Conservation (phyloP, 2,797 vertebrate genomes). For the Sebastes reedi region DNA sequence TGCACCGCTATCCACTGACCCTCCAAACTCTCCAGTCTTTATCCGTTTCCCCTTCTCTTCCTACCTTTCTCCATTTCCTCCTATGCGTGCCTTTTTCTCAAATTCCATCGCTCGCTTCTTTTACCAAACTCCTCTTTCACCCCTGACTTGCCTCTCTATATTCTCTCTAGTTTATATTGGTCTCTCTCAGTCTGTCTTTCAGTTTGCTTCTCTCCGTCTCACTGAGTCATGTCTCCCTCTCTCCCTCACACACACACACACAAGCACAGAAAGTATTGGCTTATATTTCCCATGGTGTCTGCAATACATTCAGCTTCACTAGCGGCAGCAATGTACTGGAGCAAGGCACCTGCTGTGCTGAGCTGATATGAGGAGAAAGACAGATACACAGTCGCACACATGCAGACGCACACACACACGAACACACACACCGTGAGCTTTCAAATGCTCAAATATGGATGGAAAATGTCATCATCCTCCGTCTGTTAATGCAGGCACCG, state of each 20-base stretch:
- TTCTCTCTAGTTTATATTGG: conserved; percentile 27
- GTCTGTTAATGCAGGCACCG: conserved; percentile 35
- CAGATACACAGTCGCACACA: conserved; percentile 22
- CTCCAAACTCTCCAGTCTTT: conserved; percentile 10
- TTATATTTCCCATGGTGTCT: conserved; percentile 77
- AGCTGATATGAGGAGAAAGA: conserved; percentile 73
- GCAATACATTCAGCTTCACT: conserved; percentile 73
- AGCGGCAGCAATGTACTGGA: conserved; percentile 69
- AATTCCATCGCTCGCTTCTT: conserved; percentile 15
- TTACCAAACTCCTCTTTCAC: conserved; percentile 26
- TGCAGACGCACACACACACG: conserved; percentile 12
- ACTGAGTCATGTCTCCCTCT: conserved; percentile 43
- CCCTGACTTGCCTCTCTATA: conserved; percentile 22
- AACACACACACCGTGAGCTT: conserved; percentile 15
- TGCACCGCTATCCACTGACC: not conserved
- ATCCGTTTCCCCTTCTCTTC: not conserved
- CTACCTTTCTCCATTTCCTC: not conserved
- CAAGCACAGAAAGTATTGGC: conserved; percentile 51
- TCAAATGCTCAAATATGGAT: conserved; percentile 36
- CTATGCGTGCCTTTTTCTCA: not conserved
- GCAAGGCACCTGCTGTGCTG: conserved; percentile 75
- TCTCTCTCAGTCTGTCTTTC: conserved; percentile 40
- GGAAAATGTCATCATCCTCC: conserved; percentile 22
- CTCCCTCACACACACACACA: conserved; percentile 6
- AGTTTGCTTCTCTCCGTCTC: conserved; percentile 42